Base-by-base conservation (phyloP, 2,888 invertebrate species). In the Chalcosyrphus nemorum region DNA sequence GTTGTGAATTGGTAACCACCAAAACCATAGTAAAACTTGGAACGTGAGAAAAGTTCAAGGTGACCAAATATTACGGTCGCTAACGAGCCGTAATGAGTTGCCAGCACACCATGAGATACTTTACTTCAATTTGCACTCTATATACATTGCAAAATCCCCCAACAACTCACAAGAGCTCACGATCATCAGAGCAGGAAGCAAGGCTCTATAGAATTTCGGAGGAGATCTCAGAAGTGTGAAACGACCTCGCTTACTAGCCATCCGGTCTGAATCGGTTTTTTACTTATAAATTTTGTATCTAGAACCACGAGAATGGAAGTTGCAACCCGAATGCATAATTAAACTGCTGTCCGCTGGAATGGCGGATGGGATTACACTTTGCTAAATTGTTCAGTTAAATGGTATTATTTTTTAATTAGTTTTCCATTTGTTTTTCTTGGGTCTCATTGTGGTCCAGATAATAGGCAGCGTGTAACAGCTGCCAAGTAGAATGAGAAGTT, bases 301-400 rank as follows among this genome's bases (percentile, higher is more conserved):
- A 70, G 38, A 70, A 57, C 45, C 41, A 41, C 17, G 32, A 61
- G 59, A 82, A 72, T 72, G 54, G 81, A 72, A 66, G 41, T 65
- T 52, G 41, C 59, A 72, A 61, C 66, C 71, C 59, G 65, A 82
- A 77, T 82, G 66, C 81, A 82, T 82, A 82, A 66, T 72, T 72
- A 82, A 81, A 41, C 15, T n/a, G 65, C 13, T 2, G n/a, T 41
- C 15, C 15, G 0, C 15, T 3, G 32, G 45, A 7, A 27, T 63
- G 74, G 32, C 35, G 29, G 70, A 75, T 81, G 70, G 13, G 19
- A 80, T 74, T 61, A 21, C 61, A 72, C 41, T 32, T 45, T 11
- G 13, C 27, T 68, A 45, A 81, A 70, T 54, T 61, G 59, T 66
- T 71, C 38, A 21, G 32, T 63, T 52, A 71, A 70, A 57, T 27